phyloP scores from a whole-genome alignment of 2,888 invertebrate genomes.

The Lasioglossum malachurum region DNA sequence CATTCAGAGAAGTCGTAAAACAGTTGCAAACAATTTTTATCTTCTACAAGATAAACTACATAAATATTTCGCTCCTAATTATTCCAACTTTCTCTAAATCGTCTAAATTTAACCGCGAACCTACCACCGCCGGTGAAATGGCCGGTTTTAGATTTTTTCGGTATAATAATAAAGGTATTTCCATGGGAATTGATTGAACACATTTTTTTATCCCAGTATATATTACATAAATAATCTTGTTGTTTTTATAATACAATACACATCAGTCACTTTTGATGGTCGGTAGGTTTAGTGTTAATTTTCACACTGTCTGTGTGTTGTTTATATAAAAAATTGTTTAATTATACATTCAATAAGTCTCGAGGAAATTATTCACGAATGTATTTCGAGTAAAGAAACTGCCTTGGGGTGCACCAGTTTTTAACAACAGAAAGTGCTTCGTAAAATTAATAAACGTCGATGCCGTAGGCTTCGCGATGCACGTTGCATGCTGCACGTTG shows the following conservation, averaged over 20 bases:
- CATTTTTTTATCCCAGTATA: no score
- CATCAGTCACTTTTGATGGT: no score
- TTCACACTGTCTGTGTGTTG: not conserved
- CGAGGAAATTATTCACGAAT: not conserved
- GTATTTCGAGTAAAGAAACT: not conserved
- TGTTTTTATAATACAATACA: no score
- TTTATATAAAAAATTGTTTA: not conserved
- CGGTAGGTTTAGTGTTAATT: no score
- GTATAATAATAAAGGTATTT: no score
- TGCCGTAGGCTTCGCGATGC: not conserved
- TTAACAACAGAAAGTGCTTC: not conserved
- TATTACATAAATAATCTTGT: no score
- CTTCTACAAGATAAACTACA: not conserved
- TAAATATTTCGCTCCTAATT: not conserved
- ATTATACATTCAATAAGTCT: not conserved
- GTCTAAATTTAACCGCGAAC: no score
- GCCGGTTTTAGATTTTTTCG: no score
- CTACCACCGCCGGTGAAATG: no score
- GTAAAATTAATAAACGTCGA: constrained; percentile 28
- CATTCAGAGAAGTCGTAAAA: not conserved
- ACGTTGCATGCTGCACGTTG: constrained; percentile 1
- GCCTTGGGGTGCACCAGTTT: not conserved
- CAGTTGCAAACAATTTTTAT: not conserved
- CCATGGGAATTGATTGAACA: no score
- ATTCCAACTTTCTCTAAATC: no score